A percentile compares a stretch with the other conserved stretches of the same genome.
Evolutionary conservation across 1,140 invertebrate species (phyloP).

Genomic region (Aphis craccivora): DNA sequence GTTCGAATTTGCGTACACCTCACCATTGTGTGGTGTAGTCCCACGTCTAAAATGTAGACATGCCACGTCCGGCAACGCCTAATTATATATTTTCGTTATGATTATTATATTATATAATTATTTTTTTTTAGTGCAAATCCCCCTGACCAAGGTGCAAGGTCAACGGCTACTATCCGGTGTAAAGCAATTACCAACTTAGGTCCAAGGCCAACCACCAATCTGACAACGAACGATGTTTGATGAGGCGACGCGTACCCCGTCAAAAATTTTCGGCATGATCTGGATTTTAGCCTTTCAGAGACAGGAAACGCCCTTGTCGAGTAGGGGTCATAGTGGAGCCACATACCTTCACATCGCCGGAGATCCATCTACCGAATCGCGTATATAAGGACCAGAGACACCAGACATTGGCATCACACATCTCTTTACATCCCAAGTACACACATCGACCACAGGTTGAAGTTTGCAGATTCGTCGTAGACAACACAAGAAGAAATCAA

Average conservation of each 20-base stretch:
- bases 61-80: conserved; percentile 20
- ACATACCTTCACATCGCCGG: not conserved
- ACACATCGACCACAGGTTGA: not conserved
- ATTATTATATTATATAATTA: not conserved
- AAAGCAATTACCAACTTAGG: not conserved
- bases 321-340: not conserved
- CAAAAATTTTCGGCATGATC: not conserved
- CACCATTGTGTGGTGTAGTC: not conserved
- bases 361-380: not conserved
- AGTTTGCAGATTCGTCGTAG: conserved; percentile 21
- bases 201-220: not conserved
- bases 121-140: not conserved
- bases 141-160: not conserved
- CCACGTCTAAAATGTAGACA: not conserved
- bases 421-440: not conserved
- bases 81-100: not conserved
- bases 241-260: not conserved
- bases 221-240: not conserved
- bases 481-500: not conserved
- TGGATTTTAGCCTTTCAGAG: not conserved
- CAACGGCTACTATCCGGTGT: not conserved
- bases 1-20: not conserved
- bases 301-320: not conserved
- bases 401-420: not conserved
- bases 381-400: not conserved